phyloP scores from a whole-genome alignment of 2,888 invertebrate genomes.

The Chloroclystis v-ata region DNA sequence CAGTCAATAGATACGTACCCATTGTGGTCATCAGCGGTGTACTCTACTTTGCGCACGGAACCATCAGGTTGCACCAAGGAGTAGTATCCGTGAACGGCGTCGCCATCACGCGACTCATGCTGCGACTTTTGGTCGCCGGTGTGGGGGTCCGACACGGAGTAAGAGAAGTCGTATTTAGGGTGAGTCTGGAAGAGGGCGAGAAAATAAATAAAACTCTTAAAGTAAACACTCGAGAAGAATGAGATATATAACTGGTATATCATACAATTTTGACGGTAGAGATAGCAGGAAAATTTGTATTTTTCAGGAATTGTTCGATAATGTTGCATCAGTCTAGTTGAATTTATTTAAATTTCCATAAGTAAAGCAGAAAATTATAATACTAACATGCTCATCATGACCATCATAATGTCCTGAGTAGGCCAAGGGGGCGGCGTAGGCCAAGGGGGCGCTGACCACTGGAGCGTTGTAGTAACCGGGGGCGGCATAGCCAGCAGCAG shows the following conservation, averaged over 20 bases:
- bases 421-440: conserved; percentile 34
- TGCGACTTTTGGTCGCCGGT: conserved; percentile 77
- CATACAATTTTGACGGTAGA: too few species aligned
- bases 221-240: too few species aligned
- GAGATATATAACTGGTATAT: too few species aligned
- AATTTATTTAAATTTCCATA: too few species aligned
- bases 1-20: conserved; percentile 45
- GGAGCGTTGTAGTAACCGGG: conserved; percentile 33
- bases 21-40: conserved; percentile 75
- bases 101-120: conserved; percentile 74
- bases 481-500: conserved; percentile 27
- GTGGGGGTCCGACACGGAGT: conserved; percentile 76
- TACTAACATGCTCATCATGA: conserved; percentile 52
- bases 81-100: conserved; percentile 72
- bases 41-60: conserved; percentile 74
- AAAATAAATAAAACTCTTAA: too few species aligned
- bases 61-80: conserved; percentile 75
- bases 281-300: too few species aligned
- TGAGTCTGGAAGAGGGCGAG: conserved; percentile 42
- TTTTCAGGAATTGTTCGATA: too few species aligned
- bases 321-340: too few species aligned
- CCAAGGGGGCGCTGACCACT: conserved; percentile 21
- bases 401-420: conserved; percentile 38
- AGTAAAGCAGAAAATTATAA: too few species aligned
- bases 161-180: conserved; percentile 69